Evolutionary conservation across 2,797 vertebrate genomes (phyloP).

Genomic region (Eospalax fontanierii): DNA sequence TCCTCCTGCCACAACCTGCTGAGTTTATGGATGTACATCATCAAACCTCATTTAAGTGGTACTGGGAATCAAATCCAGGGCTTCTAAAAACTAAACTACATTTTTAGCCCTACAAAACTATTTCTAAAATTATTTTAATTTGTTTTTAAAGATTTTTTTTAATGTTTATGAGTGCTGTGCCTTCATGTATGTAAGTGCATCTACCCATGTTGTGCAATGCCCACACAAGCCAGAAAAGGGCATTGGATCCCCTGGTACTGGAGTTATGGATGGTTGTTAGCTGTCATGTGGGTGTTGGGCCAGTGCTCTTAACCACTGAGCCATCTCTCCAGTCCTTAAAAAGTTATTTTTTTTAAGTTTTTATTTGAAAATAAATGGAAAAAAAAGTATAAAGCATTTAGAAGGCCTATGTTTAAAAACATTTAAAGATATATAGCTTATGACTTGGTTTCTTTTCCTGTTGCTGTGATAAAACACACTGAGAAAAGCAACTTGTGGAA

Average conservation of each 20-base stretch:
- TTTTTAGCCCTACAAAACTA: not conserved
- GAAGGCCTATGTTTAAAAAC: constrained; percentile 29
- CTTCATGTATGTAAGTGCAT: too few relatives aligned
- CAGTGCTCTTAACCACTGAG: too few relatives aligned
- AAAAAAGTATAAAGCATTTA: not conserved
- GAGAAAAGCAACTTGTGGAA: not conserved
- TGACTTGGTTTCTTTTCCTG: not conserved
- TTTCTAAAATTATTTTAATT: not conserved
- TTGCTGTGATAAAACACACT: not conserved
- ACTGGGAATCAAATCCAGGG: not conserved
- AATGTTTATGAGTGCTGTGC: too few relatives aligned
- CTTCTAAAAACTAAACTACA: not conserved
- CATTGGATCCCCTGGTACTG: too few relatives aligned
- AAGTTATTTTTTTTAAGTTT: too few relatives aligned
- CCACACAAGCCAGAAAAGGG: too few relatives aligned
- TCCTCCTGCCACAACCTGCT: not conserved
- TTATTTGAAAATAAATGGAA: constrained; percentile 34
- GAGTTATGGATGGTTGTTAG: too few relatives aligned
- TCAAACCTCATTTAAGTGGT: not conserved
- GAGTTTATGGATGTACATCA: too few relatives aligned
- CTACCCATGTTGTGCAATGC: too few relatives aligned
- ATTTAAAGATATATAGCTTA: not conserved
- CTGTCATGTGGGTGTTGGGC: too few relatives aligned
- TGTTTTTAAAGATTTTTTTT: too few relatives aligned
- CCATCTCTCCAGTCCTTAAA: too few relatives aligned